Conservation (phyloP, 1,140 invertebrate species). For the Bombus haemorrhoidalis region DNA sequence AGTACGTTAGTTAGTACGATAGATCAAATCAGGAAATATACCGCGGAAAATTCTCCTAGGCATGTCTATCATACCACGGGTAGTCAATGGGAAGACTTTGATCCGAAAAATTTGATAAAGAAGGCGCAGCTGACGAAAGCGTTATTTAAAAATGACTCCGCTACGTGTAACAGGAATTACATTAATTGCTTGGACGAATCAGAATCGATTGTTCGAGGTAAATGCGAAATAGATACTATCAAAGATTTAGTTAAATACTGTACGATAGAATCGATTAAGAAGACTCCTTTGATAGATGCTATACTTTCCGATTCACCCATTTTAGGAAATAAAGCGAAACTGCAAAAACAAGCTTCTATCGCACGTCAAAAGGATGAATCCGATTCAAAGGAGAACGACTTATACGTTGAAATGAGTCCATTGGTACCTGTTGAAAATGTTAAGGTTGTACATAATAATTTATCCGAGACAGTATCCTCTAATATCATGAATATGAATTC, state of each 20-base stretch:
- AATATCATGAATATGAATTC: slow-evolving; percentile 48
- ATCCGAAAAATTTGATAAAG: slow-evolving; percentile 78
- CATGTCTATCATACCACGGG: slow-evolving; percentile 84
- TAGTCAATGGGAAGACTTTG: slow-evolving; percentile 83
- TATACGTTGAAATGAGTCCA: slow-evolving; percentile 77
- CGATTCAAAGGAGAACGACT: slow-evolving; percentile 69
- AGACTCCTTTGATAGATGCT: slow-evolving; percentile 75
- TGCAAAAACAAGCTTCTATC: slow-evolving; percentile 37
- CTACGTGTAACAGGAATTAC: slow-evolving; percentile 32
- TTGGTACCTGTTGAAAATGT: slow-evolving; percentile 60
- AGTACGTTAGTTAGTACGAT: slow-evolving; percentile 86
- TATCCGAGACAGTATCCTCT: not conserved
- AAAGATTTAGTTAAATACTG: slow-evolving; percentile 65
- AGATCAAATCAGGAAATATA: slow-evolving; percentile 85
- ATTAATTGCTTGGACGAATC: slow-evolving; percentile 21
- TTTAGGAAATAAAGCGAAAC: slow-evolving; percentile 66
- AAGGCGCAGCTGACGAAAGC: slow-evolving; percentile 73
- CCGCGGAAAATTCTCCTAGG: slow-evolving; percentile 84
- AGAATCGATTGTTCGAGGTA: slow-evolving; percentile 76
- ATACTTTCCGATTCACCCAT: slow-evolving; percentile 77
- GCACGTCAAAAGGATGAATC: slow-evolving; percentile 32
- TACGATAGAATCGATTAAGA: slow-evolving; percentile 67
- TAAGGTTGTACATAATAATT: slow-evolving; percentile 37
- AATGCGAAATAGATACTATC: slow-evolving; percentile 71
- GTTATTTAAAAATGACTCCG: slow-evolving; percentile 68